Percentiles rank a stretch among this genome's conserved stretches.
phyloP scores from a whole-genome alignment of 1,140 invertebrate genomes.

The Pogonus chalceus region DNA sequence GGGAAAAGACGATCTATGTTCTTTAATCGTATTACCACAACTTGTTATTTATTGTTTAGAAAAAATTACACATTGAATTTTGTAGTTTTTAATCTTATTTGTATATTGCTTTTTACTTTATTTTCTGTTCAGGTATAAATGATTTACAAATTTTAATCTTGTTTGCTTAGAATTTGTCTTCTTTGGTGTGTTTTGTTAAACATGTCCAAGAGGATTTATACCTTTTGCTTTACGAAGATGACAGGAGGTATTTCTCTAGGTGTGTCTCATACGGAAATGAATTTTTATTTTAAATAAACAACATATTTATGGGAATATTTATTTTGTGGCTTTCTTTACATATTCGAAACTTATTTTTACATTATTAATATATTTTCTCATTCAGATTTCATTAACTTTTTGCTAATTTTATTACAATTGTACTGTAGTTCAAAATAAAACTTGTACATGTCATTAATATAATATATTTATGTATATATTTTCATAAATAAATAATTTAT shows the following conservation, averaged over 20 bases:
- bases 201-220: conserved; percentile 2
- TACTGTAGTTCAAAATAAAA: no score
- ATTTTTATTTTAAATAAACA: no score
- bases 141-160: conserved; percentile 3
- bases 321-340: no score
- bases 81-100: conserved; percentile 17
- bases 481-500: no score
- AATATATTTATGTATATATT: no score
- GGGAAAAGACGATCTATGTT: conserved; percentile 20
- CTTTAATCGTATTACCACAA: conserved; percentile 24
- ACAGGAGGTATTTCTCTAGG: background rate
- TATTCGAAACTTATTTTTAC: no score
- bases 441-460: no score
- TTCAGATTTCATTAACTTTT: no score
- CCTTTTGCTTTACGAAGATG: background rate
- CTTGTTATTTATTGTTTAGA: conserved; percentile 19
- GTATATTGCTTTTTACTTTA: background rate
- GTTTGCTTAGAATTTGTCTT: conserved; percentile 1
- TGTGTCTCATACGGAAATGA: no score
- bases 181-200: background rate
- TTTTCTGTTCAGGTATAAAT: background rate
- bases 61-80: conserved; percentile 3
- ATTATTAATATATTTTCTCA: no score
- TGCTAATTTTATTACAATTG: no score
- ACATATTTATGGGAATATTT: no score